Percentiles rank a stretch among this genome's conserved stretches.
Conservation (phyloP, 2,797 vertebrate species). For the Pangasius macronema region DNA sequence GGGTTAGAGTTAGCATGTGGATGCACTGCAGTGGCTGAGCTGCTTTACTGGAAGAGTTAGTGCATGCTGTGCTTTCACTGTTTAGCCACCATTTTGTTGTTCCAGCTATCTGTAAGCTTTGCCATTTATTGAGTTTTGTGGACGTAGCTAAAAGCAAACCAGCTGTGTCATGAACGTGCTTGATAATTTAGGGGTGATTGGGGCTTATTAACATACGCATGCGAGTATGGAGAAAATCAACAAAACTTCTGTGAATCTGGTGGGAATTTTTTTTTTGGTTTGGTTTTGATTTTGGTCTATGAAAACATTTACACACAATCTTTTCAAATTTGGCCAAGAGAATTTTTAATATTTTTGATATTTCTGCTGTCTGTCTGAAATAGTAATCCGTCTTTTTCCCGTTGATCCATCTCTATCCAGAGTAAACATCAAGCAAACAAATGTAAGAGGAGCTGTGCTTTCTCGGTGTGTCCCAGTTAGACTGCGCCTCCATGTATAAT, state of each 20-base stretch:
- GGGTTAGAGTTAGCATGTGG: background rate
- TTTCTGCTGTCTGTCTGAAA: background rate
- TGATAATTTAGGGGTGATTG: background rate
- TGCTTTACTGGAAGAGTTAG: background rate
- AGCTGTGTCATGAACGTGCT: background rate
- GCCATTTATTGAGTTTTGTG: background rate
- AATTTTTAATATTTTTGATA: background rate
- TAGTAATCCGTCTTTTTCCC: background rate
- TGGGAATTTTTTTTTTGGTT: background rate
- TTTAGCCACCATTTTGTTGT: background rate
- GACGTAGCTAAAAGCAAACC: background rate
- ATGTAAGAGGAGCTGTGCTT: slow-evolving; percentile 20
- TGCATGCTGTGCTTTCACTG: no score
- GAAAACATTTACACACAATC: background rate
- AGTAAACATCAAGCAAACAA: slow-evolving; percentile 20
- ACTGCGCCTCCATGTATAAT: slow-evolving; percentile 46
- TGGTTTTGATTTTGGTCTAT: background rate
- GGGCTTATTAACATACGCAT: background rate
- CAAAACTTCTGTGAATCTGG: background rate
- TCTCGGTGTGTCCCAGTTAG: slow-evolving; percentile 16
- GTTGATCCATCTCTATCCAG: background rate
- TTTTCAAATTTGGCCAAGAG: no score
- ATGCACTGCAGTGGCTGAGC: background rate
- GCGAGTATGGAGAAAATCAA: background rate
- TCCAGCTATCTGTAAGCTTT: background rate